Evolutionary conservation across 1,140 invertebrate genomes (phyloP).

Genomic region (Asobara japonica): DNA sequence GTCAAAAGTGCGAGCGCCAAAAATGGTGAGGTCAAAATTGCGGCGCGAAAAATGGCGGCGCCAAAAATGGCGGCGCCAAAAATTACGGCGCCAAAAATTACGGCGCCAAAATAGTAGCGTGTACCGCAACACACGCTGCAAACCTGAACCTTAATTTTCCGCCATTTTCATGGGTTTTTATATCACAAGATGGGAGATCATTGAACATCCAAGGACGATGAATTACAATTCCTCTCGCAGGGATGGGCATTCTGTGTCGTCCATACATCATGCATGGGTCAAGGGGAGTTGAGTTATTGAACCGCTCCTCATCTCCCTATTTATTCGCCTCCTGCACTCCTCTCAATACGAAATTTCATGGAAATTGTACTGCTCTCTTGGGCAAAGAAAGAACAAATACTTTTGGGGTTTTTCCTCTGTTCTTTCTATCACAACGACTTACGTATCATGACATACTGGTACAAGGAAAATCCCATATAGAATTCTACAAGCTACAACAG

Average conservation of each 20-base stretch:
- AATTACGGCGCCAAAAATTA: too few species aligned
- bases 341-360: conserved; percentile 8
- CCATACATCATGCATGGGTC: conserved; percentile 26
- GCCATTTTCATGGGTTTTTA: neutral
- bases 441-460: neutral
- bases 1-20: too few species aligned
- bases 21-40: too few species aligned
- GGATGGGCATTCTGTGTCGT: neutral
- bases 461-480: neutral
- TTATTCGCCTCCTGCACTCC: neutral
- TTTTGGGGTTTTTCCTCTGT: neutral
- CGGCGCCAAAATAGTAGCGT: too few species aligned
- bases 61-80: too few species aligned
- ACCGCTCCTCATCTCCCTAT: conserved; percentile 16
- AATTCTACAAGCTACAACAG: neutral
- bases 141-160: neutral
- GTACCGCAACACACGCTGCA: too few species aligned
- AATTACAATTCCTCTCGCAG: conserved; percentile 25
- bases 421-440: neutral
- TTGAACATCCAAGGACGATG: conserved; percentile 6
- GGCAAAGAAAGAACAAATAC: conserved; percentile 1
- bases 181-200: neutral
- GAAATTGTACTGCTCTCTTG: conserved; percentile 29
- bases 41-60: too few species aligned
- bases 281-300: conserved; percentile 27